Evolutionary conservation across 2,888 invertebrate species (phyloP).

Genomic region (Gandaritis pyraliata): DNA sequence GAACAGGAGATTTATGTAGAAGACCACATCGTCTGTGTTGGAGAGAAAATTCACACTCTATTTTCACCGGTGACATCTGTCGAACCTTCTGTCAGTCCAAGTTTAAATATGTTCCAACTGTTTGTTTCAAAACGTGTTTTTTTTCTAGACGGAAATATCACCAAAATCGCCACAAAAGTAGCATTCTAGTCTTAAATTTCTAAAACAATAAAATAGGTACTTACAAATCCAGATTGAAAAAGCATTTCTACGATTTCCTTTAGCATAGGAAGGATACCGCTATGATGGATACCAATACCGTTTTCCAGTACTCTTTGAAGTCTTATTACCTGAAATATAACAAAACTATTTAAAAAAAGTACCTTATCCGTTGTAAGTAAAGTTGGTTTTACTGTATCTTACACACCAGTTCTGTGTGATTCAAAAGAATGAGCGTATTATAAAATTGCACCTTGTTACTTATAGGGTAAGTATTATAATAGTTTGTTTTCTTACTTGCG

Average conservation of each 20-base stretch:
- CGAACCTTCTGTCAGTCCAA: no score
- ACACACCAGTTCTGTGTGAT: not conserved
- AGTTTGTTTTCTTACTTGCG: constrained; percentile 86
- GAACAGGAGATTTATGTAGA: no score
- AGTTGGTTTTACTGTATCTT: not conserved
- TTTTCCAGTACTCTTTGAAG: constrained; percentile 83
- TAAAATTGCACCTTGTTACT: not conserved
- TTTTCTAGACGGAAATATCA: no score
- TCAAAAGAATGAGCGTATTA: not conserved
- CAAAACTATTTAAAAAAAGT: constrained; percentile 4
- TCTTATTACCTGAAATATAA: constrained; percentile 65
- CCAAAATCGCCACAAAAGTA: no score
- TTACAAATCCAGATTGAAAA: constrained; percentile 96
- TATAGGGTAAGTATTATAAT: not conserved
- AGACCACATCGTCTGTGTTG: no score
- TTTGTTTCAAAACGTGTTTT: no score
- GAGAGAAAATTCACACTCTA: no score
- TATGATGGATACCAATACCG: constrained; percentile 99
- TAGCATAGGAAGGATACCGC: constrained; percentile 98
- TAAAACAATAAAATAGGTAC: constrained; percentile 57
- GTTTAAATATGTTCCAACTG: no score
- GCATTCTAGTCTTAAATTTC: no score
- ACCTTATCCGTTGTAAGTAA: not conserved
- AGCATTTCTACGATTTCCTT: constrained; percentile 99
- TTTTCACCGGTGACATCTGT: no score